These are phyloP conservation scores for Apostichopus californicus DNA, from an alignment of 35 echinoderm and acorn worm species.

Conservation along the genomic window DNA sequence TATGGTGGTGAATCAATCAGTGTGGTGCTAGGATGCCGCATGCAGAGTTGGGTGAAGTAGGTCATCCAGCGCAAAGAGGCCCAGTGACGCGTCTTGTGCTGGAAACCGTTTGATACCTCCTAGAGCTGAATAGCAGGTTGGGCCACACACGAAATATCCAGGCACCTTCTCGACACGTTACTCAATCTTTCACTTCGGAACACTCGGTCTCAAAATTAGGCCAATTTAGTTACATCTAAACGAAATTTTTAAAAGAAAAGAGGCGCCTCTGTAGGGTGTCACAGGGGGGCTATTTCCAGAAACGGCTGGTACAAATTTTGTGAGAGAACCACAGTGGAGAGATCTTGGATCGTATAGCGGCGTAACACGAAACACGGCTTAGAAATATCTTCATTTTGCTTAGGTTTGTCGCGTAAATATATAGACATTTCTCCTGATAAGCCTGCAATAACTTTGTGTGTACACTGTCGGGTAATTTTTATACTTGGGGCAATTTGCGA, in stretches of 20 bases:
- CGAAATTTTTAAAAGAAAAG: neutral
- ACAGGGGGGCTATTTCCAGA: neutral
- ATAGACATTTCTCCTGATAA: too few species aligned
- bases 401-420: too few species aligned
- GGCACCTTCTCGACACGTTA: conserved; percentile 14
- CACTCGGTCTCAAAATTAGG: conserved; percentile 10
- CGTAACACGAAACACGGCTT: too few species aligned
- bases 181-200: conserved; percentile 6
- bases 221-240: neutral
- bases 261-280: neutral
- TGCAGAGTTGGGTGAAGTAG: neutral
- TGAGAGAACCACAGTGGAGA: neutral
- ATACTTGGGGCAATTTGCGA: too few species aligned
- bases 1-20: conserved; percentile 2
- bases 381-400: too few species aligned
- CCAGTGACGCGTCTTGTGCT: neutral
- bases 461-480: too few species aligned
- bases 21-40: conserved; percentile 14
- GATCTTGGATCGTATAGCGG: too few species aligned
- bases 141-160: conserved; percentile 40
- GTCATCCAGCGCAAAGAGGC: neutral
- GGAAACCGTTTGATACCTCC: neutral
- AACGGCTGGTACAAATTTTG: neutral
- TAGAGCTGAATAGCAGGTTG: neutral
- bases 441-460: too few species aligned